A percentile compares a stretch with the other conserved stretches of the same genome.
phyloP scores from a whole-genome alignment of 2,888 invertebrate species.

The Balanococcus diminutus region DNA sequence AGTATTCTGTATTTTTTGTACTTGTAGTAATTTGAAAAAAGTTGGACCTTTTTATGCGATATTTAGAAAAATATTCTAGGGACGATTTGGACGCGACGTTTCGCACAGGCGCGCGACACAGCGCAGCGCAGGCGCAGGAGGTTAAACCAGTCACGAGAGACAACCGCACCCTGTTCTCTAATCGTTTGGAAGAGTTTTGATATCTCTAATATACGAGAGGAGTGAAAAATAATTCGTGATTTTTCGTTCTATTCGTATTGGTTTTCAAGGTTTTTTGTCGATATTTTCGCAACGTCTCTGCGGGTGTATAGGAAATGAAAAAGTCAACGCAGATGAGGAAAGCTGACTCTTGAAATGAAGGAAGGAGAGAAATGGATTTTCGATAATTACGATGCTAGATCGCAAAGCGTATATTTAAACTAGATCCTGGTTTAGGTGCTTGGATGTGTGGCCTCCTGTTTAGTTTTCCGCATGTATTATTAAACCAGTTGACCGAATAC shows the following conservation, averaged over 20 bases:
- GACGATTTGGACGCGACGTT: neutral
- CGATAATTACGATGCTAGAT: neutral
- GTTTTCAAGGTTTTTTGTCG: neutral
- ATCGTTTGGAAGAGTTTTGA: slow-evolving; percentile 8
- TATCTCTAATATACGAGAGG: neutral
- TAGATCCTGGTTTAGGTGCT: neutral
- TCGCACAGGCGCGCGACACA: neutral
- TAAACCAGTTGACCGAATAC: neutral
- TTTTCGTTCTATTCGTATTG: neutral
- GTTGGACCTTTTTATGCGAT: neutral
- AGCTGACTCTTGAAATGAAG: neutral
- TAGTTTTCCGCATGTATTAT: neutral
- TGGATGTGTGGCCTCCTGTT: neutral
- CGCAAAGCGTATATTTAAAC: neutral
- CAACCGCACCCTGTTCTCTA: slow-evolving; percentile 12
- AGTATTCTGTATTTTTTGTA: too few species aligned
- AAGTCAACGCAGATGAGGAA: neutral
- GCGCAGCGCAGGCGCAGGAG: neutral
- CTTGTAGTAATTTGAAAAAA: too few species aligned
- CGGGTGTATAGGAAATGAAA: neutral
- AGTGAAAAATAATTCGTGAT: slow-evolving; percentile 24
- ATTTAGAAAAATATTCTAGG: neutral
- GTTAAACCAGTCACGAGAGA: slow-evolving; percentile 45
- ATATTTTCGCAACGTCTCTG: neutral
- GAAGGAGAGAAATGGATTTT: neutral